Conservation (phyloP, 2,113 vertebrate genomes). For the Isurus oxyrinchus region DNA sequence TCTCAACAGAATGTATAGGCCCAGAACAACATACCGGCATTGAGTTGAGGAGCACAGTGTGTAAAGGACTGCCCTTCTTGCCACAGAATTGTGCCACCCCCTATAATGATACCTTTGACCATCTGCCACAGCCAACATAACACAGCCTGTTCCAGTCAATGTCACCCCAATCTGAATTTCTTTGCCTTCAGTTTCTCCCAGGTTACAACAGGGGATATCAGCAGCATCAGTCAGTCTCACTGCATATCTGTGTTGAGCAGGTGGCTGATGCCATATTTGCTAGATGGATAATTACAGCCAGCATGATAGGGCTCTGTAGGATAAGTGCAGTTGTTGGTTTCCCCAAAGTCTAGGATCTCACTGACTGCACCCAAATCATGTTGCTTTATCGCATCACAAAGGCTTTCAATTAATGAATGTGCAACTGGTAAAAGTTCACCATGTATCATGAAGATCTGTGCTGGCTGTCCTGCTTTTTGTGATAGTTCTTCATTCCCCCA, state of each 20-base stretch:
- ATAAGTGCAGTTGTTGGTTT: background rate
- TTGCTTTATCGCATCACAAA: background rate
- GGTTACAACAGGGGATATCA: background rate
- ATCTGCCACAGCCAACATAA: background rate
- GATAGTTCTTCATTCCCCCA: background rate
- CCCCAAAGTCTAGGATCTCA: background rate
- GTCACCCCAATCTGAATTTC: background rate
- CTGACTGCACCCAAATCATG: background rate
- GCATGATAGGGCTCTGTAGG: background rate
- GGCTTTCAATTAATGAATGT: background rate
- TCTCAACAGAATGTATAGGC: background rate
- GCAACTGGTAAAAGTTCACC: background rate
- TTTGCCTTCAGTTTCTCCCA: background rate
- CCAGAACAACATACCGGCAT: background rate
- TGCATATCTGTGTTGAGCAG: background rate
- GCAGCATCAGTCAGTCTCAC: background rate
- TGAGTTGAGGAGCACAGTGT: background rate
- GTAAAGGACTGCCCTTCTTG: background rate
- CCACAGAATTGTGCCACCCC: background rate
- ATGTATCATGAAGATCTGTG: background rate
- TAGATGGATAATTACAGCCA: background rate
- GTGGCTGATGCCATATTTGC: background rate
- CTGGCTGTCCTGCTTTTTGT: background rate
- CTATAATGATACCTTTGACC: background rate
- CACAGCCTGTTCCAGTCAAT: background rate